Percentiles rank a stretch among this genome's conserved stretches.
phyloP scores from a whole-genome alignment of 2,888 invertebrate species.

The Plusia festucae region DNA sequence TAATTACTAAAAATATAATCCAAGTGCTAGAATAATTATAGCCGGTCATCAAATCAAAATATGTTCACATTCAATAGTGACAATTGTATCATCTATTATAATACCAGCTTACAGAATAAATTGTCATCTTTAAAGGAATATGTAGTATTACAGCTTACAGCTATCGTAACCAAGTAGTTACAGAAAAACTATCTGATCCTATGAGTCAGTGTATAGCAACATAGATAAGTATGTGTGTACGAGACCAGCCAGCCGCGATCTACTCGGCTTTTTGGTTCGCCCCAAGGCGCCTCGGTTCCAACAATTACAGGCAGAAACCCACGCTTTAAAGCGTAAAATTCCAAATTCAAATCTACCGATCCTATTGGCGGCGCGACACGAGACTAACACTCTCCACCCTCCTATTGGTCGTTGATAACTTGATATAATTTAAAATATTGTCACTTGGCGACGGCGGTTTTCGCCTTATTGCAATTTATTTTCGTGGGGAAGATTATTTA shows the following conservation, averaged over 20 bases:
- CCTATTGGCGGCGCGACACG: slow-evolving; percentile 71
- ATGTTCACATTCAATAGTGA: too few relatives aligned
- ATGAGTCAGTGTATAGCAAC: not conserved
- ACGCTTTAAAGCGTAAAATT: slow-evolving; percentile 74
- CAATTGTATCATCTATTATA: too few relatives aligned
- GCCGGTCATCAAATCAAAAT: too few relatives aligned
- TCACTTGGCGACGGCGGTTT: slow-evolving; percentile 79
- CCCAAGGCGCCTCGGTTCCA: slow-evolving; percentile 67
- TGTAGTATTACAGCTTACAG: too few relatives aligned
- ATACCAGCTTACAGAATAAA: too few relatives aligned
- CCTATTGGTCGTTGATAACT: slow-evolving; percentile 80
- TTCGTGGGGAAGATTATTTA: slow-evolving; percentile 82
- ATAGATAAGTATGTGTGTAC: slow-evolving; percentile 34
- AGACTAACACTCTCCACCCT: slow-evolving; percentile 56
- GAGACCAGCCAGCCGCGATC: slow-evolving; percentile 25
- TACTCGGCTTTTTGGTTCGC: slow-evolving; percentile 57
- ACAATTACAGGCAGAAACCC: slow-evolving; percentile 63
- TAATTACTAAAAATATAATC: too few relatives aligned
- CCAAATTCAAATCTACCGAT: slow-evolving; percentile 74
- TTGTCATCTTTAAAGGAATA: too few relatives aligned
- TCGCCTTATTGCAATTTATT: slow-evolving; percentile 86
- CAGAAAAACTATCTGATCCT: not conserved
- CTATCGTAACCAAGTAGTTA: too few relatives aligned
- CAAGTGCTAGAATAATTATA: too few relatives aligned
- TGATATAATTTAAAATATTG: slow-evolving; percentile 87